Evolutionary conservation across 2,888 invertebrate genomes (phyloP), one percentile per base, ranked within the genome.

Genomic region (Diarsia mendica): DNA sequence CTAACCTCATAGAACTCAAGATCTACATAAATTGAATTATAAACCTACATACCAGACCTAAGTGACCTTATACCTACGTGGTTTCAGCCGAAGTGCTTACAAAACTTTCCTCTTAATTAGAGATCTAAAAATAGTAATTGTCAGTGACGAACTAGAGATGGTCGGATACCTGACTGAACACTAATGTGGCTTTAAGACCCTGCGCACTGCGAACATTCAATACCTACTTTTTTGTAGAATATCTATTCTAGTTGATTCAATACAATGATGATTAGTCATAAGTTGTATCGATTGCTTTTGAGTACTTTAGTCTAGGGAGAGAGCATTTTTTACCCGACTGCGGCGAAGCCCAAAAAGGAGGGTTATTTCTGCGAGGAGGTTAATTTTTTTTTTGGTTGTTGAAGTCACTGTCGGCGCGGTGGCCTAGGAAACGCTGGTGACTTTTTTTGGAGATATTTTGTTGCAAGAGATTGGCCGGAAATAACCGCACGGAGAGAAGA

Each of bases 171-270:
- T 79, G 71, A 49, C 44, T 58, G 53, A 74, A 39, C 64, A 72
- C 77, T 68, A 75, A 80, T 69, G 51, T 49, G 55, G n/a, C 15
- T 64, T 80, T 61, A 71, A 71, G 89, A 86, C 90, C 90, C 72
- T 90, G 90, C 90, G 90, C 90, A 89, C 69, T 89, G 68, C 44
- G 71, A 63, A 20, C 78, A 88, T 85, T 90, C 89, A 87, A 89
- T 90, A 89, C 71, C 3, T 33, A n/a, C 28, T 3, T 20, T 28
- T 60, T 28, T 33, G 18, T 58, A 15, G 28, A 28, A 28, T n/a
- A 61, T 72, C 6, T 73, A 33, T 18, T 20, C 46, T 18, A 46
- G 6, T 33, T n/a, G 9, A n/a, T n/a, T n/a, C n/a, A n/a, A n/a
- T n/a, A n/a, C n/a, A n/a, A n/a, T n/a, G n/a, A 44, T 33, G 4